Evolutionary conservation across 2,797 vertebrate species (phyloP).

Genomic region (Gallinago solitaria): DNA sequence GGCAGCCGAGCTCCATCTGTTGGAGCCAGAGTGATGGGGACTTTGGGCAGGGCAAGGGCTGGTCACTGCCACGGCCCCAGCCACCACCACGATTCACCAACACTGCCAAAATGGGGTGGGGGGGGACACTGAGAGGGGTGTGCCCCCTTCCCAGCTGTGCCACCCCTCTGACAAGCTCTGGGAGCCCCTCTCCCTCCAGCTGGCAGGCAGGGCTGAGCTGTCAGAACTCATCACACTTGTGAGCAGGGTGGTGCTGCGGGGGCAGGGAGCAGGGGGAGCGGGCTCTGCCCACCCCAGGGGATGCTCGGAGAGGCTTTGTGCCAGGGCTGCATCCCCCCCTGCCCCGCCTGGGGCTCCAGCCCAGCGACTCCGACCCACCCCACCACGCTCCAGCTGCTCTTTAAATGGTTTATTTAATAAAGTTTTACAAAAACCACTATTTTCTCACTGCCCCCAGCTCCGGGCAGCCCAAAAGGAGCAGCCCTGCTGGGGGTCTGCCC

Average conservation of each 20-base stretch:
- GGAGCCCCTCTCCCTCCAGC: background rate
- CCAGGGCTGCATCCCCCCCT: background rate
- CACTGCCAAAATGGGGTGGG: accelerated
- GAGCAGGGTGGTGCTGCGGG: background rate
- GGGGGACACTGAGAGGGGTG: background rate
- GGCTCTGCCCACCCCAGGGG: background rate
- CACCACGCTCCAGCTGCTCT: background rate
- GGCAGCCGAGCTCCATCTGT: background rate
- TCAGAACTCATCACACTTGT: background rate
- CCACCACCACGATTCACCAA: accelerated
- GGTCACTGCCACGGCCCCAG: accelerated
- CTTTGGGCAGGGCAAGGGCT: background rate
- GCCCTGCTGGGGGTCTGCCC: background rate
- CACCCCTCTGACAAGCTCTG: background rate
- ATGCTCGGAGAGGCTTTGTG: background rate
- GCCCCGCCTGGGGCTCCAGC: background rate
- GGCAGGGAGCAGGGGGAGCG: background rate
- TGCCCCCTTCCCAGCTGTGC: background rate
- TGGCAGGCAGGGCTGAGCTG: background rate
- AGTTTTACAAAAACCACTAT: accelerated
- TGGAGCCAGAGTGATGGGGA: background rate
- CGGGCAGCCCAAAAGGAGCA: background rate
- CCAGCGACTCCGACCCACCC: accelerated
- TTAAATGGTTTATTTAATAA: background rate
- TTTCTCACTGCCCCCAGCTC: background rate